These are phyloP conservation scores for Caloenas nicobarica DNA, from an alignment of 2,113 vertebrate species.

Conservation along the genomic window DNA sequence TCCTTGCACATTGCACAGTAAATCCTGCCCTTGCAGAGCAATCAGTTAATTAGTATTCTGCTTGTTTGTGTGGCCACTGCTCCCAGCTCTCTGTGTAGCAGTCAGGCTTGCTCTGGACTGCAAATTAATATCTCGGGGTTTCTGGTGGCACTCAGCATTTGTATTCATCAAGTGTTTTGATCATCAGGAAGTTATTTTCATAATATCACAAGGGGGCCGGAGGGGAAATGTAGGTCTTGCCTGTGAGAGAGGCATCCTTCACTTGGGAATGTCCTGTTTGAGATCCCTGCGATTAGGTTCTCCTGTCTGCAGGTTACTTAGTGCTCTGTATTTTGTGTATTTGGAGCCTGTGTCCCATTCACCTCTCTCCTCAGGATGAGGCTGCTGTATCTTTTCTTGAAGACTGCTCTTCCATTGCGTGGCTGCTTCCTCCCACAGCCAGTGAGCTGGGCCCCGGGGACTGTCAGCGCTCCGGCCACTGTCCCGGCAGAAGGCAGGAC, in stretches of 20 bases:
- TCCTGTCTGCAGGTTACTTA: neutral
- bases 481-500: neutral
- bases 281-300: neutral
- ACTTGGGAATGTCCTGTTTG: neutral
- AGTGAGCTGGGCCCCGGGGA: neutral
- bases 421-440: neutral
- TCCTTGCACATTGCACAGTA: neutral
- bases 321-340: neutral
- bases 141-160: neutral
- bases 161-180: neutral
- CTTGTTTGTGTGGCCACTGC: neutral
- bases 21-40: neutral
- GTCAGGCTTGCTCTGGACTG: neutral
- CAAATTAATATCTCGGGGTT: neutral
- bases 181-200: neutral
- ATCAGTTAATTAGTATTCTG: slow-evolving; percentile 44
- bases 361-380: neutral
- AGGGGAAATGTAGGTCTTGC: neutral
- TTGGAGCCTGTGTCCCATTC: neutral
- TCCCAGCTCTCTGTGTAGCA: neutral
- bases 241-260: neutral
- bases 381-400: neutral
- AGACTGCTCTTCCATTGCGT: neutral
- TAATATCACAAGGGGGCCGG: neutral
- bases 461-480: neutral